Evolutionary conservation across 2,797 vertebrate genomes (phyloP), one percentile per base, ranked within the genome.

Genomic region (Erithacus rubecula): DNA sequence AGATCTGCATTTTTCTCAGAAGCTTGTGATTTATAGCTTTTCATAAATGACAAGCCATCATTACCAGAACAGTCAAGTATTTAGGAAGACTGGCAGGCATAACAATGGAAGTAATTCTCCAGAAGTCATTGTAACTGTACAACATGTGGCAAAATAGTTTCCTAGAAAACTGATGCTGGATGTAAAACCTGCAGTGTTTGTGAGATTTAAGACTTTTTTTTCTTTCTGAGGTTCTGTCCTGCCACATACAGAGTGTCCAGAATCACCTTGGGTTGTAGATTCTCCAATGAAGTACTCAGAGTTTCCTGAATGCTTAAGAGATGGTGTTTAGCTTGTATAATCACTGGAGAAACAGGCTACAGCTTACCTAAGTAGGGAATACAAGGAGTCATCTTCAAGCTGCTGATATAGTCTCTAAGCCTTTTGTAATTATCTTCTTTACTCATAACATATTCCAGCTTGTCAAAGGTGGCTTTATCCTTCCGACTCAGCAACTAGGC

Each of bases 371-470:
- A 98, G 96, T 99, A 99, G 27, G 99, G 99, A 97, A 99, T 99
- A 94, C 99, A 99, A 47, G 99, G 99, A 86, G 99, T 99, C 99
- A 99, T 99, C 98, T 99, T 99, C 98, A 99, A 98, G 97, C 99
- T 99, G 97, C 98, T 99, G 95, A 99, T 99, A 97, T 98, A 99
- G 97, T 99, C 99, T 97, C 99, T 98, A 95, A 99, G 98, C 68
- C 99, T 98, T 97, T 99, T 99, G 96, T 99, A 99, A 98, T 99
- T 99, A 97, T 99, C 99, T 98, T 99, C 99, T 98, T 99, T 99
- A 97, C 99, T 99, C 99, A 99, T 99, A 96, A 99, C 98, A 96
- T 99, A 99, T 95, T 99, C 99, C 83, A 99, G 92, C 53, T 99
- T 99, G 95, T 99, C 99, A 97, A 99, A 99, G 7, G 98, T 99